Conservation (phyloP, 2,797 vertebrate species). For the Coreius guichenoti region DNA sequence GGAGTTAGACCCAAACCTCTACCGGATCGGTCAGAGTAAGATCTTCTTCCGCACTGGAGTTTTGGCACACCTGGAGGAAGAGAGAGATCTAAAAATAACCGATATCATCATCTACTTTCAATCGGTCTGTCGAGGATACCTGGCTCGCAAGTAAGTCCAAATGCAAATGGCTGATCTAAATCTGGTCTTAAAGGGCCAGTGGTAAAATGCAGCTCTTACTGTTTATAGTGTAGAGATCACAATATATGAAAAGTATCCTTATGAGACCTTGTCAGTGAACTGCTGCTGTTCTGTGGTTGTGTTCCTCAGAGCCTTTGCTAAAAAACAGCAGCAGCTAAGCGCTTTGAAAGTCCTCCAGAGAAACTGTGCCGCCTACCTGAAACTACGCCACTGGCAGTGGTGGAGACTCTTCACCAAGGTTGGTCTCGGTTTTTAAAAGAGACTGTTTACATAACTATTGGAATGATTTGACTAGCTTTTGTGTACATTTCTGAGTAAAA, state of each 20-base stretch:
- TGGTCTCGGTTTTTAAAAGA: conserved; percentile 17
- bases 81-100: conserved; percentile 96
- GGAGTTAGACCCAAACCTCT: conserved; percentile 94
- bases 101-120: conserved; percentile 99
- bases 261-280: neutral
- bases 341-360: conserved; percentile 96
- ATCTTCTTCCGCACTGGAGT: conserved; percentile 98
- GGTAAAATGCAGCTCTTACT: neutral
- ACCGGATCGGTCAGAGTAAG: conserved; percentile 97
- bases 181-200: neutral
- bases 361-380: conserved; percentile 95
- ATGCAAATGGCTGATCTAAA: neutral
- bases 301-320: conserved; percentile 88
- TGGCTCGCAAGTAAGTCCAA: conserved; percentile 91
- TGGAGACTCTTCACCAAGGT: conserved; percentile 99
- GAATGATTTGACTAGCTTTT: neutral
- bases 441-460: neutral
- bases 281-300: conserved; percentile 31
- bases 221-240: neutral
- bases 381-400: conserved; percentile 98
- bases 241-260: neutral
- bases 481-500: neutral
- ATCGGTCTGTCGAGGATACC: conserved; percentile 92
- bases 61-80: conserved; percentile 95
- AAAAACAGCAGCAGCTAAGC: conserved; percentile 97